Evolutionary conservation across 1,140 invertebrate species (phyloP), one percentile per base, ranked within the genome.

Genomic region (Pachypsylla venusta): DNA sequence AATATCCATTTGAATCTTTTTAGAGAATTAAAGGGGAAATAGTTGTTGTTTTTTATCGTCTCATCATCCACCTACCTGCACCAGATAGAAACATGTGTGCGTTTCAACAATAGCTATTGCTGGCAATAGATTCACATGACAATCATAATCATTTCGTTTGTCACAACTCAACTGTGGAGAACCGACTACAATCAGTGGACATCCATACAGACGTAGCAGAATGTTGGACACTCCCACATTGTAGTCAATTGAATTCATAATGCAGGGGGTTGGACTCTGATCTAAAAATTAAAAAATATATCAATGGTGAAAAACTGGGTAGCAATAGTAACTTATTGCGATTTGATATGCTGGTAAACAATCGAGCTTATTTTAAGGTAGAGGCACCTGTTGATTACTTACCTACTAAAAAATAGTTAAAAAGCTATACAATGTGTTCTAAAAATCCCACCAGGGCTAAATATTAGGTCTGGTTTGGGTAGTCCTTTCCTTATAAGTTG

Each of bases 121-220:
- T 59, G 83, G 80, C 65, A 88, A 72, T 25, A 89, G 72, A 74
- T 88, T 88, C 28, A 77, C 75, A 70, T 87, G 83, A 20, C 73
- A 73, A 61, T 77, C 76, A 70, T 78, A 79, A 55, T 48, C 54
- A 2, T 30, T 16, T 13, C 72, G 72, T 64, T 75, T 76, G 12
- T 60, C 59, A 26, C 56, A 25, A 30, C 59, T 57, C n/a, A 40
- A 14, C 25, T 59, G 60, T 7, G 53, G 25, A 40, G 60, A 56
- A 42, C 58, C 61, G 60, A 81, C 73, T 67, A 80, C 79, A 35
- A 88, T 72, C 40, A 87, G 76, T 42, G 79, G 77, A 70, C 85
- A 88, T 24, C 82, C 80, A 70, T 86, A 88, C 57, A 84, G 74
- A 63, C 85, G 76, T 20, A 76, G 69, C 35, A 89, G 74, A 16